Conservation (phyloP, 2,797 vertebrate species). For the Pitangus sulphuratus region DNA sequence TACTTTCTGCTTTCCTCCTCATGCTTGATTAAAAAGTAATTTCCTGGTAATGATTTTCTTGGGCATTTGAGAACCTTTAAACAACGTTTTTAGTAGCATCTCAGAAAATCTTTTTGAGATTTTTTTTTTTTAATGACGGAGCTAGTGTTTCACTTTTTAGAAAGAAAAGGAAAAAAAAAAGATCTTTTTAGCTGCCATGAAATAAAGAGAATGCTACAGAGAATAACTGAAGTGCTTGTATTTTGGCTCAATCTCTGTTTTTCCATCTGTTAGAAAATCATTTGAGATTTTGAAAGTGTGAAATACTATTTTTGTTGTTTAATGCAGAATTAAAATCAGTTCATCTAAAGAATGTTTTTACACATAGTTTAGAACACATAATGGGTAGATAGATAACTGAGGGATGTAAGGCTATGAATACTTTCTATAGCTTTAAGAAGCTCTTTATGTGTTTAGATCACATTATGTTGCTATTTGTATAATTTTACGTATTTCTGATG, state of each 20-base stretch:
- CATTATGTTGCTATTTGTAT: neutral
- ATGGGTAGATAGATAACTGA: neutral
- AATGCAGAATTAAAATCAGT: neutral
- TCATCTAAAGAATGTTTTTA: neutral
- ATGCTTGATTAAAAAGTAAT: slow-evolving; percentile 9
- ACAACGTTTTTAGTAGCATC: neutral
- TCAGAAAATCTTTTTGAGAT: neutral
- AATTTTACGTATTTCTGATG: neutral
- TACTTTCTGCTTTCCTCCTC: neutral
- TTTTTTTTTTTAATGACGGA: neutral
- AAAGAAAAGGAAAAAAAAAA: neutral
- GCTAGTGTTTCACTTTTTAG: neutral
- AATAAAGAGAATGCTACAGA: neutral
- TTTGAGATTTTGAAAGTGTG: neutral
- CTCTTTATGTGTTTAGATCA: neutral
- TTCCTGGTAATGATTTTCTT: neutral
- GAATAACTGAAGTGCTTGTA: neutral
- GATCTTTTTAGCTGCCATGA: neutral
- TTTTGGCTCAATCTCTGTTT: neutral
- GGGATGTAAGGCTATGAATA: neutral
- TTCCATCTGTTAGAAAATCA: neutral
- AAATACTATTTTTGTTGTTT: neutral
- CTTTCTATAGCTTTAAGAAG: neutral
- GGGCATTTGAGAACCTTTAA: neutral
- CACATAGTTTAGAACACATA: rapidly evolving